These are phyloP conservation scores for Uloborus diversus DNA, from an alignment of 1,140 invertebrate genomes.

Conservation along the genomic window DNA sequence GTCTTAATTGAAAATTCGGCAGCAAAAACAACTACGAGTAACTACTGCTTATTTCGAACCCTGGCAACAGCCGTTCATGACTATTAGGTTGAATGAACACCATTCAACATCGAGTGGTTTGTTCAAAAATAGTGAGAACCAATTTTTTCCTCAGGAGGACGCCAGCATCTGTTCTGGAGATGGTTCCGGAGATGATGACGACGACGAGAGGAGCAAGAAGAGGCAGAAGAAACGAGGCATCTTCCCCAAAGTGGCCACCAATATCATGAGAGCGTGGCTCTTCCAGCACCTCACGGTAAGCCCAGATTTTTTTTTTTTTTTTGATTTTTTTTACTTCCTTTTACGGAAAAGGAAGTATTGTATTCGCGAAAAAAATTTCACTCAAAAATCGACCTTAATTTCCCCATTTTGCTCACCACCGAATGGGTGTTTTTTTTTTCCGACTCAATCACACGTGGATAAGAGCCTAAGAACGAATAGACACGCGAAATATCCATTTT, in stretches of 20 bases:
- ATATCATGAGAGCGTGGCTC: constrained; percentile 99
- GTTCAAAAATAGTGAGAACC: background rate
- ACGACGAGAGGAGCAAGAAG: constrained; percentile 79
- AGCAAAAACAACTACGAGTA: background rate
- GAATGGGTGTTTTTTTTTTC: background rate
- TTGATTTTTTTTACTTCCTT: background rate
- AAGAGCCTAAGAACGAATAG: background rate
- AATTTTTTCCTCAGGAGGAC: constrained; percentile 75
- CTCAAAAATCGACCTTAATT: background rate
- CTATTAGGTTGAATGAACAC: background rate
- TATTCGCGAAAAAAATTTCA: background rate
- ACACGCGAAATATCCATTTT: no score
- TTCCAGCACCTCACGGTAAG: constrained; percentile 99
- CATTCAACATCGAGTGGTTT: background rate
- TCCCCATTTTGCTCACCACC: background rate
- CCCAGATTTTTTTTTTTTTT: no score
- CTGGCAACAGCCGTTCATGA: background rate
- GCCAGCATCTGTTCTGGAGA: constrained; percentile 93
- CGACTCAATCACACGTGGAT: background rate
- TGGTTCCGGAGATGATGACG: constrained; percentile 83
- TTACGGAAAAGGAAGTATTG: background rate
- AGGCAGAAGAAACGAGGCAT: constrained; percentile 99
- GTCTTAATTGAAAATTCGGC: background rate
- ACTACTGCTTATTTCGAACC: background rate
- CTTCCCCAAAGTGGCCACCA: constrained; percentile 99